These are phyloP conservation scores for Borostomias antarcticus DNA, from an alignment of 2,797 vertebrate genomes.

Conservation along the genomic window DNA sequence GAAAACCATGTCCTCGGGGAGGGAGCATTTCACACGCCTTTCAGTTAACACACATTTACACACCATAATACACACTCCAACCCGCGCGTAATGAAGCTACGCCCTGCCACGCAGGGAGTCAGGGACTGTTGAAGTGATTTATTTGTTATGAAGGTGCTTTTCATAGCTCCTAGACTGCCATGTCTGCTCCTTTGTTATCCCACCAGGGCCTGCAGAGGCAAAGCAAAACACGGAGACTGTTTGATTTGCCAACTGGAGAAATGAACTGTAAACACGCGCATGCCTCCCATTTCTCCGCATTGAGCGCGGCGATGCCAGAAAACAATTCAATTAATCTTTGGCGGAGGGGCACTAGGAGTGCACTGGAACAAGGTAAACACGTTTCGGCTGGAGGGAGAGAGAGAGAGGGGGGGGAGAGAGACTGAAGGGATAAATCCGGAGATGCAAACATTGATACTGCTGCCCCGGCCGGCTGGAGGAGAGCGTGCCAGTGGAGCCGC, in stretches of 20 bases:
- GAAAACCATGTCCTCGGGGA: too few species aligned
- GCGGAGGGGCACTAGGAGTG: constrained; percentile 36
- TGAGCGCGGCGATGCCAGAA: constrained; percentile 54
- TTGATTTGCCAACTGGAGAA: constrained; percentile 52
- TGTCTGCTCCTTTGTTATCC: constrained; percentile 34
- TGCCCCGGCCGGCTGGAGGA: constrained; percentile 16
- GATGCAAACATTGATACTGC: constrained; percentile 48
- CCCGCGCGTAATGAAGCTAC: too few species aligned
- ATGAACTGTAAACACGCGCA: constrained; percentile 54
- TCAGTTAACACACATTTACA: constrained; percentile 19
- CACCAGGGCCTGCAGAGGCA: constrained; percentile 28
- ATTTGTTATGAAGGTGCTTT: constrained; percentile 22
- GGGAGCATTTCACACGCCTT: constrained; percentile 24
- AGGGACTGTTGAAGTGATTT: constrained; percentile 22
- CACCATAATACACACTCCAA: constrained; percentile 14
- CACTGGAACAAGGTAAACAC: constrained; percentile 40
- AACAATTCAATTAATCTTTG: constrained; percentile 66
- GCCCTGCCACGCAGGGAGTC: constrained; percentile 11
- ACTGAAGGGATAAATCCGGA: background rate
- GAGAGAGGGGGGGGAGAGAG: constrained; percentile 8
- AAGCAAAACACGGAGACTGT: constrained; percentile 47
- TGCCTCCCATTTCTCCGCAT: constrained; percentile 51
- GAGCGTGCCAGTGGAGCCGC: constrained; percentile 24
- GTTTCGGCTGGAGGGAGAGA: constrained; percentile 19
- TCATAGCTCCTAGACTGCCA: constrained; percentile 25